Conservation (phyloP, 2,113 vertebrate species). For the Orientallactaga bullata region DNA sequence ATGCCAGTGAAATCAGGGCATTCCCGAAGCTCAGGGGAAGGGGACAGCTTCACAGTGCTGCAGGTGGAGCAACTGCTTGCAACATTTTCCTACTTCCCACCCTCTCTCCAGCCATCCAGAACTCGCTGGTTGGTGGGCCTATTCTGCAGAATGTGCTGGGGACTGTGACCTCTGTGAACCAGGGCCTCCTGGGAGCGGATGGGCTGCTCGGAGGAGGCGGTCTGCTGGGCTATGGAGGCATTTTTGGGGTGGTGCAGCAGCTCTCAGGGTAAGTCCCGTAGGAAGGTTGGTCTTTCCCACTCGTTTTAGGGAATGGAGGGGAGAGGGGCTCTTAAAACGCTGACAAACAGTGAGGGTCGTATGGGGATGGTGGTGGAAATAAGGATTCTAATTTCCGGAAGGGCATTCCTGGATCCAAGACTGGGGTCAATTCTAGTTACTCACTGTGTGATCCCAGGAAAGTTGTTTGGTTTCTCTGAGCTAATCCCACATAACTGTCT, state of each 20-base stretch:
- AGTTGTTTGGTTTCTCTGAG: constrained; percentile 2
- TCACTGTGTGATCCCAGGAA: background rate
- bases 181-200: constrained; percentile 67
- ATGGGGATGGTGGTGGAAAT: background rate
- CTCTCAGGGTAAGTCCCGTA: constrained; percentile 78
- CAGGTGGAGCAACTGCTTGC: background rate
- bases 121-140: constrained; percentile 12
- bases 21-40: background rate
- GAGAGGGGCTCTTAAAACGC: too few species aligned
- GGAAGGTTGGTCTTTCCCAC: background rate
- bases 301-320: background rate
- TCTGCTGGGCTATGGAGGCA: constrained; percentile 74
- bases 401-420: background rate
- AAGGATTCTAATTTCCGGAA: background rate
- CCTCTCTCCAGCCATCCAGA: constrained; percentile 72
- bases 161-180: constrained; percentile 33
- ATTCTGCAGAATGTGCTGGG: constrained; percentile 71
- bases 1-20: background rate
- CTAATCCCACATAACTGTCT: background rate
- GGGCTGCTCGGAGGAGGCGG: constrained; percentile 60
- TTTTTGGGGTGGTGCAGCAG: constrained; percentile 55
- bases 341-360: background rate
- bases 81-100: background rate
- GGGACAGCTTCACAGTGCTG: background rate
- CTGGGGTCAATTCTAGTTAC: background rate